Percentiles rank a stretch among this genome's conserved stretches.
These are phyloP conservation scores for Paraplagusia blochii DNA, from an alignment of 2,113 vertebrate genomes.

Conservation along the genomic window DNA sequence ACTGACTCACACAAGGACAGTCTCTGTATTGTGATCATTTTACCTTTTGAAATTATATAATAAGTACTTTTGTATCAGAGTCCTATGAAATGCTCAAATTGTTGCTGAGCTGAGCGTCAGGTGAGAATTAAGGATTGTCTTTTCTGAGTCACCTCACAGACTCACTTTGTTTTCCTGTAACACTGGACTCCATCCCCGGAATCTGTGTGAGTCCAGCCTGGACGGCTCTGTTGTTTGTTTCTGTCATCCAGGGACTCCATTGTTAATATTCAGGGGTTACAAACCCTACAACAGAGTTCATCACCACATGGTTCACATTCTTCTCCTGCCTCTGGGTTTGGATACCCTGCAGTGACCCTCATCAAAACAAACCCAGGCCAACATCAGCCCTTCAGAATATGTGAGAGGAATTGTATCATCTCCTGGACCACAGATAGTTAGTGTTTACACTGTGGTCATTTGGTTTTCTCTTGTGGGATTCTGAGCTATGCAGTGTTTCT, in stretches of 20 bases:
- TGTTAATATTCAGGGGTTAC: constrained; percentile 6
- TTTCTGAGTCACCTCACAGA: no score
- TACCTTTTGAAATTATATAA: no score
- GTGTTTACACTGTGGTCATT: constrained; percentile 27
- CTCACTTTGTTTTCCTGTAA: no score
- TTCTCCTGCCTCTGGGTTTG: constrained; percentile 26
- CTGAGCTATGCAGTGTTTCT: constrained; percentile 19
- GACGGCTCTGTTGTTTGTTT: constrained; percentile 32
- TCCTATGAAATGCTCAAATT: no score
- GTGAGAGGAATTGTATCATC: constrained; percentile 2
- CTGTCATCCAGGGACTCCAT: constrained; percentile 33
- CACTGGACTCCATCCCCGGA: constrained; percentile 14
- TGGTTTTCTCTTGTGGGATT: constrained; percentile 16
- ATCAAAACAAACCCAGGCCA: constrained; percentile 31
- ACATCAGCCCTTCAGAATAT: constrained; percentile 17
- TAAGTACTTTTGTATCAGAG: no score
- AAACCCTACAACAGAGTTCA: no score
- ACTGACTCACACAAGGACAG: no score
- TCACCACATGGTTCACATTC: constrained; percentile 46
- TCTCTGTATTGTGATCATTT: no score
- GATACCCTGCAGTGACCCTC: constrained; percentile 13
- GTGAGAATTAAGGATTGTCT: no score
- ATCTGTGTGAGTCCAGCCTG: constrained; percentile 15
- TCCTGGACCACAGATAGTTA: constrained; percentile 35
- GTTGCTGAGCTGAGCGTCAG: no score